Base-by-base conservation (phyloP, 2,797 vertebrate species). In the Lutra lutra region DNA sequence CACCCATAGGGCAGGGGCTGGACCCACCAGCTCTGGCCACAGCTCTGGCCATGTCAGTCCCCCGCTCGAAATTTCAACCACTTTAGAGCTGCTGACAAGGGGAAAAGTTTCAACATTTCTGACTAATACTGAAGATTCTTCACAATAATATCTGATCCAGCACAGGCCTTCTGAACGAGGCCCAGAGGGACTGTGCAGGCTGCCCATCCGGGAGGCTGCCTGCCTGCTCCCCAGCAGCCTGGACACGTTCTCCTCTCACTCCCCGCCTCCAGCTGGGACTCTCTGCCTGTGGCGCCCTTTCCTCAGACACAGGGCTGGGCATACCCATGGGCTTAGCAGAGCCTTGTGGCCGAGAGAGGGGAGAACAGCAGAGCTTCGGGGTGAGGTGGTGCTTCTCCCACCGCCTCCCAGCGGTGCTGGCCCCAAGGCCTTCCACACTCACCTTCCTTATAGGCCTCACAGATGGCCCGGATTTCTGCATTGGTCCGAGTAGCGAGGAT, bases 401-500 rank as follows among this genome's bases (percentile, higher is more conserved):
- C 5, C 0, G 3, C 17, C 0, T 51, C 85, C 60, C 7, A 27
- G 64, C 0, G 51, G 29, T 13, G 0, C 43, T 20, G 3, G 51
- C 60, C 48, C 89, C 38, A 23, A 7, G 54, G 13, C 25, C 21
- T 60, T 79, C 32, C 3, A 3, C 0, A 86, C 99, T 87, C 98
- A 99, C 99, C 99, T 85, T 98, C 96, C 94, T 99, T 97, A 94
- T 99, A 99, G 0, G 99, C 99, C 82, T 98, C 98, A 0, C 99
- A 99, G 99, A 99, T 99, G 90, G 99, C 99, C 0, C 93, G 98
- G 89, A 99, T 99, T 98, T 99, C 99, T 23, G 98, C 98, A 27
- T 99, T 99, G 98, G 98, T 99, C 97, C 99, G 98, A 0, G 99
- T 99, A 87, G 99, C 99, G 97, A 99, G 98, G 98, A 99, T 99